Evolutionary conservation across 2,113 vertebrate species (phyloP), one percentile per base, ranked within the genome.

Genomic region (Callionymus lyra): DNA sequence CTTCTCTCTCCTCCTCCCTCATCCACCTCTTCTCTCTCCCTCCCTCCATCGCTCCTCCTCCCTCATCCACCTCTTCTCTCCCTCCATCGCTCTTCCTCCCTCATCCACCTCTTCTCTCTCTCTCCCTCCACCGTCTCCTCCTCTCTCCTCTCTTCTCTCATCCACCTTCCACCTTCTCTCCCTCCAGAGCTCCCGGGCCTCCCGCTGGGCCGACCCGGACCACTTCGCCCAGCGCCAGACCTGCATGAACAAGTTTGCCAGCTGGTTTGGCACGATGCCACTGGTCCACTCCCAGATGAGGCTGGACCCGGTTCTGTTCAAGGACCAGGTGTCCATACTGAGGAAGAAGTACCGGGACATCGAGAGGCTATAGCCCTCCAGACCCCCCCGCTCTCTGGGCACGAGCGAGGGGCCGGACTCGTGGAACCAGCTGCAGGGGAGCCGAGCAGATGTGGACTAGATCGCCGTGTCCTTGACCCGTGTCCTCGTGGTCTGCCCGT

Each of bases 261-360:
- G 86, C 91, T 99, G 94, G 95, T 98, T 99, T 93, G 95, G 92
- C 90, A 91, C 86, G 81, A 98, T 99, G 95, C 94, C 94, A 57
- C 88, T 99, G 79, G 88, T 93, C 76, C 93, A 97, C 59, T 98
- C 95, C 42, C 93, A 94, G 82, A 97, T 97, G 93, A 91, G 94
- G 74, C 88, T 98, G 48, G 95, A 98, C 77, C 95, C 95, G 10
- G 89, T 98, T 58, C 92, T 98, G 64, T 98, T 98, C 72, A 98
- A 97, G 89, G 95, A 98, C 81, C 95, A 98, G 82, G 95, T 98
- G 76, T 97, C 95, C 57, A 98, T 98, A 73, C 81, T 98, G 75
- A 87, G 94, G 64, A 98, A 98, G 84, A 98, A 98, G 72, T 98
- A 98, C 83, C 89, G 90, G 77, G 94, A 98, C 82, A 98, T 98